A percentile compares a stretch with the other conserved stretches of the same genome.
Evolutionary conservation across 2,888 invertebrate species (phyloP).

Genomic region (Mimas tiliae): DNA sequence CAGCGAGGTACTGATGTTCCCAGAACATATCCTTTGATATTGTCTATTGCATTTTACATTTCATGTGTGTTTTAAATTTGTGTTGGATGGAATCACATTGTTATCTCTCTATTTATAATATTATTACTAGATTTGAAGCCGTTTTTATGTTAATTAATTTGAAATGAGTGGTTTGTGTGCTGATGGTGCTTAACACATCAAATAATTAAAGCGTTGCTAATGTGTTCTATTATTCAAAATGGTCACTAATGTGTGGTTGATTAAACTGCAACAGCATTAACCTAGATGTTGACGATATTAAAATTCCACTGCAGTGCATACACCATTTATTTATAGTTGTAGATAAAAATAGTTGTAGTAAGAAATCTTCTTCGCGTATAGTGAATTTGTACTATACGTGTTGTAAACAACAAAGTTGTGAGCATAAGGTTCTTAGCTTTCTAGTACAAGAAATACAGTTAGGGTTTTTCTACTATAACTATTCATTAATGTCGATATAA

Average conservation of each 20-base stretch:
- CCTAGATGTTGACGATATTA: background rate
- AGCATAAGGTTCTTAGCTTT: background rate
- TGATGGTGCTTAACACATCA: no score
- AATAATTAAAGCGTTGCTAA: no score
- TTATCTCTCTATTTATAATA: background rate
- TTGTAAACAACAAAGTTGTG: background rate
- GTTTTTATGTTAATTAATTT: no score
- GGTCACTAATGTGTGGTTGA: no score
- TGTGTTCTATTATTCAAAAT: no score
- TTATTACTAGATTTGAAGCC: no score
- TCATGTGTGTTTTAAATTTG: background rate
- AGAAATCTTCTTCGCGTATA: no score
- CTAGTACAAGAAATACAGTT: background rate
- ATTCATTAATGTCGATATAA: slow-evolving; percentile 30
- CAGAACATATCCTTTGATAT: background rate
- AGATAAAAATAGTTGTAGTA: background rate
- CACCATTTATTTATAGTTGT: background rate
- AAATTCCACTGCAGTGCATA: background rate
- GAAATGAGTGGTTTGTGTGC: no score
- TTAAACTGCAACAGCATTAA: no score
- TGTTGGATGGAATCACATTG: background rate
- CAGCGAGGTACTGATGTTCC: slow-evolving; percentile 14
- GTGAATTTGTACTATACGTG: no score
- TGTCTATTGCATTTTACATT: background rate
- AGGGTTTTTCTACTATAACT: background rate